Conservation (phyloP, 1,140 invertebrate species). For the Monochamus saltuarius region DNA sequence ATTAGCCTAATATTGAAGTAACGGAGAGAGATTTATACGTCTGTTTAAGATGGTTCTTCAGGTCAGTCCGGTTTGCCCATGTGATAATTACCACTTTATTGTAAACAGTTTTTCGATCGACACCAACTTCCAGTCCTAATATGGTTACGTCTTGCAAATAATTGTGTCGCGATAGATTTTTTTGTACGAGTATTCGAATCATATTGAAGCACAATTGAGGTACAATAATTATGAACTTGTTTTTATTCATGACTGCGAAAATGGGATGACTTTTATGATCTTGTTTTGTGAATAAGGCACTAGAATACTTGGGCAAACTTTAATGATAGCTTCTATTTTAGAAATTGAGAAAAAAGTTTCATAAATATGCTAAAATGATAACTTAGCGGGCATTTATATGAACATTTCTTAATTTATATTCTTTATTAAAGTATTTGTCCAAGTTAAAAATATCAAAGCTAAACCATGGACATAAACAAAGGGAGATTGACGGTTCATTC, state of each 20-base stretch:
- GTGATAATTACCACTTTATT: constrained; percentile 40
- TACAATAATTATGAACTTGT: not conserved
- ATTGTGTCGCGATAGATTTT: not conserved
- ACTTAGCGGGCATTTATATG: too few relatives aligned
- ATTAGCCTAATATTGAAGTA: constrained; percentile 17
- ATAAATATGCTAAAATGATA: too few relatives aligned
- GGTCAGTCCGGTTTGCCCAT: constrained; percentile 49
- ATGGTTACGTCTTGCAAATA: not conserved
- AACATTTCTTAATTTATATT: too few relatives aligned
- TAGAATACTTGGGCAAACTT: too few relatives aligned
- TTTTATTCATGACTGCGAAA: not conserved
- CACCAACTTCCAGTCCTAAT: constrained; percentile 10
- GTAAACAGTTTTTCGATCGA: constrained; percentile 2
- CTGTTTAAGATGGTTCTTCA: constrained; percentile 33
- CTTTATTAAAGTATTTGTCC: too few relatives aligned
- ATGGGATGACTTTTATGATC: not conserved
- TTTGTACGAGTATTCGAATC: not conserved
- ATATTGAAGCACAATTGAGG: not conserved
- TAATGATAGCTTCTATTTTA: too few relatives aligned
- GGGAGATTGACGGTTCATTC: too few relatives aligned
- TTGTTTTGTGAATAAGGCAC: too few relatives aligned
- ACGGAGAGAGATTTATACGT: constrained; percentile 36
- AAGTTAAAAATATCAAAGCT: too few relatives aligned
- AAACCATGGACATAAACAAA: too few relatives aligned
- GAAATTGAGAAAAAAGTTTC: too few relatives aligned